Base-by-base conservation (phyloP, 2,113 vertebrate species). In the Ochotona princeps region DNA sequence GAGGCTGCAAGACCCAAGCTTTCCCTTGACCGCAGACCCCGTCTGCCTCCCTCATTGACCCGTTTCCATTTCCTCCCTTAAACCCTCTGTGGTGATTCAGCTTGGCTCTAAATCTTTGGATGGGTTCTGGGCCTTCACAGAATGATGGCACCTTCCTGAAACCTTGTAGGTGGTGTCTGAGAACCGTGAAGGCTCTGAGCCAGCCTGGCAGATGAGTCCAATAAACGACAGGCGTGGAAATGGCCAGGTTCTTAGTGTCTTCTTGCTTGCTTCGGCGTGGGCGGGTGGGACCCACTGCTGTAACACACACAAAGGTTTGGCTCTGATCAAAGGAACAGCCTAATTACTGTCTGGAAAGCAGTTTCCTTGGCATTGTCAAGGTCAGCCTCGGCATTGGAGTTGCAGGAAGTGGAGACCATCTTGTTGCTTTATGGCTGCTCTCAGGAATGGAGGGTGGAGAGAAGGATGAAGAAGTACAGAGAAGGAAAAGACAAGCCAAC, bases 101-200 rank as follows among this genome's bases (percentile, higher is more conserved):
- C 35, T 28, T 60, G 82, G n/a, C 51, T 90, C 83, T 32, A 51
- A 74, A 38, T 0, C 30, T 4, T 0, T 10, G 0, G 83, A 44
- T n/a, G 1, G 51, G 70, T 74, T 87, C 97, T 98, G 97, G 98
- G 98, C 97, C 97, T 98, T 99, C 93, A 98, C 97, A 98, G 95
- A 97, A 98, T 99, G 99, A 99, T 30, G 97, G 96, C 96, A 97
- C 97, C 98, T 97, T 98, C 98, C 87, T 97, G 97, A 99, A 99
- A 95, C n/a, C 26, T 0, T 0, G 32, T 0, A 94, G 98, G 97
- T 94, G 98, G 97, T 98, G 98, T 97, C 98, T 94, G 99, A 99
- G 94, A 97, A 83, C 57, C 92, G 96, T 98, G 98, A 98, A 98
- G 96, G 70, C 84, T 67, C 67, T 13, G 49, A 79, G 60, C n/a